Percentiles rank a stretch among this genome's conserved stretches.
Evolutionary conservation across 2,113 vertebrate genomes (phyloP).

Genomic region (Pteruthius melanotis): DNA sequence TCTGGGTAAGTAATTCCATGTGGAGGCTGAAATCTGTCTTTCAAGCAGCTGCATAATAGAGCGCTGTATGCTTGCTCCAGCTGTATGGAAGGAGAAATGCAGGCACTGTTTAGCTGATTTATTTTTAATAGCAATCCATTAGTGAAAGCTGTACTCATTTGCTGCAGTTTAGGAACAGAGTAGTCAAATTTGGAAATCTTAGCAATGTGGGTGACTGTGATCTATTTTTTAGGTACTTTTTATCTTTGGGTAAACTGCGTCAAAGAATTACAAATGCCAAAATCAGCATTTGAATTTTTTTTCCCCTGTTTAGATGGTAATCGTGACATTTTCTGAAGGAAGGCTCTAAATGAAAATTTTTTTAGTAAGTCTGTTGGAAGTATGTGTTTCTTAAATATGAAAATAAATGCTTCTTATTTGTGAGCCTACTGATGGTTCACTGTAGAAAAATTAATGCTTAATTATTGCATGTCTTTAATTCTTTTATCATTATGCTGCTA

Average conservation of each 20-base stretch:
- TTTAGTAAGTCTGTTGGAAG: not conserved
- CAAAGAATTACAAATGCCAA: constrained; percentile 12
- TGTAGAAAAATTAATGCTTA: not conserved
- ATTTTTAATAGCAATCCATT: constrained; percentile 17
- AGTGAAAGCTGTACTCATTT: not conserved
- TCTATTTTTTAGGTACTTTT: not conserved
- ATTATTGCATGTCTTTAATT: constrained; percentile 8
- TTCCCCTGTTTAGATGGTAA: not conserved
- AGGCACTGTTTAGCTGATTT: not conserved
- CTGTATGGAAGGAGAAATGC: not conserved
- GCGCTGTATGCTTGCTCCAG: not conserved
- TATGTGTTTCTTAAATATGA: not conserved
- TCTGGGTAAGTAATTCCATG: constrained; percentile 76
- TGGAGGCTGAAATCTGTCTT: constrained; percentile 11
- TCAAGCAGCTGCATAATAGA: not conserved
- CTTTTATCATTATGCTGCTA: not conserved
- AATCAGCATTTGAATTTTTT: constrained; percentile 14
- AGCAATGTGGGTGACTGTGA: not conserved
- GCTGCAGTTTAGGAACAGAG: not conserved
- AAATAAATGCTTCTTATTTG: not conserved
- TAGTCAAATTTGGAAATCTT: not conserved
- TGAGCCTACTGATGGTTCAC: not conserved
- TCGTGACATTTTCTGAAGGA: constrained; percentile 24
- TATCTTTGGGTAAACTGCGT: not conserved
- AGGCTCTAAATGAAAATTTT: not conserved